These are phyloP conservation scores for Glyphotaelius pellucidus DNA, from an alignment of 2,888 invertebrate genomes.

Conservation along the genomic window DNA sequence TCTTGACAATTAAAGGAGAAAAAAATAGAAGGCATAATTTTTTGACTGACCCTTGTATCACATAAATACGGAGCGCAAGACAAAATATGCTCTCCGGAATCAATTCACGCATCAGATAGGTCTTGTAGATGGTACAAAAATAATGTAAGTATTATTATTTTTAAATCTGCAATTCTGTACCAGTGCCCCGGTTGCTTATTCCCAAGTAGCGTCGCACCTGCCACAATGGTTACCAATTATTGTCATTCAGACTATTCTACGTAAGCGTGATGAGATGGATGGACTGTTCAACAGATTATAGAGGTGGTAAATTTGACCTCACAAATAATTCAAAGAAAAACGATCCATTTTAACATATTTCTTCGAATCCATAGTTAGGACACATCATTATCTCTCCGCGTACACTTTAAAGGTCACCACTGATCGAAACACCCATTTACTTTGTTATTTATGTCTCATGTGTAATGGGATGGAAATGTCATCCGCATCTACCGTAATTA, in stretches of 20 bases:
- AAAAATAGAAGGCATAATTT: no score
- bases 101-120: no score
- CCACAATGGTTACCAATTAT: background rate
- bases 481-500: slow-evolving; percentile 48
- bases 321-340: background rate
- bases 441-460: slow-evolving; percentile 33
- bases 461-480: slow-evolving; percentile 54
- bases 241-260: background rate
- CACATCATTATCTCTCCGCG: background rate
- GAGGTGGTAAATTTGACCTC: background rate
- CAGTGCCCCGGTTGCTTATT: background rate
- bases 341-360: background rate
- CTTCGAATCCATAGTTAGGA: background rate
- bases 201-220: background rate
- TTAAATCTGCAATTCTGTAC: no score
- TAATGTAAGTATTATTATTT: no score
- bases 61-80: background rate
- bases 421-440: background rate
- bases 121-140: no score
- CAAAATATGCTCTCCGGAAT: background rate
- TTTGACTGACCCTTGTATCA: no score
- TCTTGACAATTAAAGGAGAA: no score
- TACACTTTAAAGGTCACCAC: background rate
- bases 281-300: background rate
- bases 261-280: background rate